Evolutionary conservation across 2,888 invertebrate genomes (phyloP).

Genomic region (Parnassius smintheus): DNA sequence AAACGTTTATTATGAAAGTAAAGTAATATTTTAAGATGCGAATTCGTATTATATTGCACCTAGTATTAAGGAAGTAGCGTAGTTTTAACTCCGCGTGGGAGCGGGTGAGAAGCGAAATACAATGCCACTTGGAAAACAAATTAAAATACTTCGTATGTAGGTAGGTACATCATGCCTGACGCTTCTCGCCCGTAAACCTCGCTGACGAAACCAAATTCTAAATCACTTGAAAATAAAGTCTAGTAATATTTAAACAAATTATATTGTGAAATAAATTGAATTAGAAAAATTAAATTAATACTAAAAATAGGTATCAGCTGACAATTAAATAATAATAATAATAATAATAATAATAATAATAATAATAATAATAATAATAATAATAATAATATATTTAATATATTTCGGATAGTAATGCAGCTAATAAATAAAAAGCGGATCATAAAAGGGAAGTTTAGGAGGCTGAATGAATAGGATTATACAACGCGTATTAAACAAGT

Average conservation of each 20-base stretch:
- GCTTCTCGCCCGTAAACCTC: conserved; percentile 52
- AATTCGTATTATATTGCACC: conserved; percentile 74
- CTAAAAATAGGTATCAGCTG: conserved; percentile 46
- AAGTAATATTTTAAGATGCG: conserved; percentile 50
- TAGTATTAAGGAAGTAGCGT: conserved; percentile 69
- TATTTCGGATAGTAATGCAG: conserved; percentile 1
- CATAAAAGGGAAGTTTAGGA: no score
- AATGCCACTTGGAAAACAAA: conserved; percentile 23
- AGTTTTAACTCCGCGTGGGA: conserved; percentile 47
- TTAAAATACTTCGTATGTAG: background rate
- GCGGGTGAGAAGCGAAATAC: conserved; percentile 40
- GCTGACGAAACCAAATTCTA: conserved; percentile 75
- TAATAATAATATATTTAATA: conserved; percentile 27
- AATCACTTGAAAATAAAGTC: conserved; percentile 69
- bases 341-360: conserved; percentile 18
- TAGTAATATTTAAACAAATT: conserved; percentile 55
- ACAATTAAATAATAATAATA: conserved; percentile 35
- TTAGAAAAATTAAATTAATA: conserved; percentile 52
- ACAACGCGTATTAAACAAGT: no score
- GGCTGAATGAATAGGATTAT: no score
- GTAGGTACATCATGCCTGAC: background rate
- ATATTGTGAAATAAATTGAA: conserved; percentile 56
- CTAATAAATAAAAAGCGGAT: background rate
- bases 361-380: conserved; percentile 36
- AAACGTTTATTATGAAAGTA: conserved; percentile 53